Base-by-base conservation (phyloP, 2,113 vertebrate species). In the Steatornis caripensis region DNA sequence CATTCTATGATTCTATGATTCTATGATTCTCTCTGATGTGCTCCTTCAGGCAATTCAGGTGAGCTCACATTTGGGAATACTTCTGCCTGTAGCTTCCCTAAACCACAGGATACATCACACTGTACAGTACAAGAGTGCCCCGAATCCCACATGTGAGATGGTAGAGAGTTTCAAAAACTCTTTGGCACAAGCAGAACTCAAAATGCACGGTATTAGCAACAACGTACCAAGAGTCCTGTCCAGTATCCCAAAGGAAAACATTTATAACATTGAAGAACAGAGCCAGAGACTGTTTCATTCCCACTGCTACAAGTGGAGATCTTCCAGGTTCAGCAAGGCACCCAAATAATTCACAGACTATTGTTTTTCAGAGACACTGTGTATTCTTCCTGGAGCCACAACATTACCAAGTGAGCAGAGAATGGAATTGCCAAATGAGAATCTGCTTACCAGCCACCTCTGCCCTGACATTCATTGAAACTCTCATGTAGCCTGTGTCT, bases 21-120 rank as follows among this genome's bases (percentile, higher is more conserved):
- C n/a, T n/a, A n/a, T n/a, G n/a, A n/a, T n/a, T n/a, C 15, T 14
- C 15, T 43, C 48, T 55, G 61, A 37, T 17, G 36, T 0, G 1
- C 17, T 74, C 12, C 10, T 48, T 89, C 43, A 30, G 13, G 51
- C 26, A 78, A 60, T 41, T 58, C 58, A 66, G 13, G 16, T 69
- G 60, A 57, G 12, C 26, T 46, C 32, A 43, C 6, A 14, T 55
- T 79, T 62, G 58, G 36, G 23, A 83, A 83, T 39, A 72, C 15
- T 3, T 21, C 14, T 49, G 23, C 16, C 32, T 20, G 29, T 34
- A 62, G 30, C 46, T 66, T 87, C 39, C 18, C 11, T 72, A 83
- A 83, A 61, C 12, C n/a, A 66, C 10, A 32, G 45, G 23, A n/a
- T 46, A 55, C 14, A 30, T 49, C 41, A 62, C 37, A n/a, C 14